Evolutionary conservation across 2,888 invertebrate species (phyloP), one percentile per base, ranked within the genome.

Genomic region (Mythimna lalbum): DNA sequence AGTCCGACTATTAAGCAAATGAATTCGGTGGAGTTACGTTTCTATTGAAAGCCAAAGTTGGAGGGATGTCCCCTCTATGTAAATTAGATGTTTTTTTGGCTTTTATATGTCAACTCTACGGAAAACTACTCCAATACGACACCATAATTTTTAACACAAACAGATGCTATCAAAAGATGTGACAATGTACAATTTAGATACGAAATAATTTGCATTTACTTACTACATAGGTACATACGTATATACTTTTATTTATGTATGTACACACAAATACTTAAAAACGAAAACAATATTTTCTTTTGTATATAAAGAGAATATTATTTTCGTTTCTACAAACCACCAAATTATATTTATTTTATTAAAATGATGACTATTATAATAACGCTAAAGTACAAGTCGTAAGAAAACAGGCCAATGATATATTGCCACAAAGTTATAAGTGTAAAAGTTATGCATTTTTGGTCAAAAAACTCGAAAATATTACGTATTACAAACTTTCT

Each of bases 121-220:
- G 31, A 50, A 57, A 31, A 49, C 9, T 56, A 21, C 2, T 19
- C 2, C 23, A 17, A 33, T 59, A 60, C 14, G 17, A 53, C 6
- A 52, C 9, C 9, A 12, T 12, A 2, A 47, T 68, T 68, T 23
- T 0, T n/a, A 36, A 17, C 19, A 47, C 53, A 68, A 71, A 17
- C 14, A 67, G 71, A 23, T 12, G 23, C 23, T 23, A 17, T 23
- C 12, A 17, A 52, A 21, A 27, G 14, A 52, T 10, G 6, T 52
- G 52, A 52, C 52, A 17, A 3, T 43, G 6, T 43, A 43, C 43
- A 17, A 43, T 43, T 43, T 43, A 6, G 43, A 43, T 43, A 19
- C 17, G 17, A 43, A 43, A 5, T 43, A 6, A 43, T 14, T 43
- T 43, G 39, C 39, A 4, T 39, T 39, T 14, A 39, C 14, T 39